Evolutionary conservation across 2,888 invertebrate genomes (phyloP).

Genomic region (Eristalinus aeneus): DNA sequence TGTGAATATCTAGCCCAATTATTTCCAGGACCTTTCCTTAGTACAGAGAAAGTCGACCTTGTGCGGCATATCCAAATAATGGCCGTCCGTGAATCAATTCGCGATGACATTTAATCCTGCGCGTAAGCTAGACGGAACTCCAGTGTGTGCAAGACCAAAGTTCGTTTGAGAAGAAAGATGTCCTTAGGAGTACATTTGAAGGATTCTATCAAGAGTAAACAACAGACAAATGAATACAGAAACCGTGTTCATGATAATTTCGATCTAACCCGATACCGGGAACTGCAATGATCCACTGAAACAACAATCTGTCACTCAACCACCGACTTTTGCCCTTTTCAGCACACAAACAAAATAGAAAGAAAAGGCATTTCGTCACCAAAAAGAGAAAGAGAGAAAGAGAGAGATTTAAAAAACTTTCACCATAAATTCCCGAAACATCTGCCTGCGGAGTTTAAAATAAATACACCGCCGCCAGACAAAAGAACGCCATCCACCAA

Average conservation of each 20-base stretch:
- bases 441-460: conserved; percentile 50
- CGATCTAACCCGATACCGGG: not conserved
- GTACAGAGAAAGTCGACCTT: too few species aligned
- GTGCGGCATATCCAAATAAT: too few species aligned
- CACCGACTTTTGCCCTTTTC: not conserved
- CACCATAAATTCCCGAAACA: conserved; percentile 48
- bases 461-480: conserved; percentile 22
- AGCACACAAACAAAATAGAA: not conserved
- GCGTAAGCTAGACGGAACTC: too few species aligned
- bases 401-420: conserved; percentile 44
- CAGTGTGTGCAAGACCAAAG: too few species aligned
- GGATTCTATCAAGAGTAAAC: too few species aligned
- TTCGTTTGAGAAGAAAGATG: too few species aligned
- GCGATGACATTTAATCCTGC: too few species aligned
- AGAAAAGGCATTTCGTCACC: conserved; percentile 16
- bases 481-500: conserved; percentile 1
- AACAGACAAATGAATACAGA: too few species aligned
- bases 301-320: not conserved
- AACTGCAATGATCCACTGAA: not conserved
- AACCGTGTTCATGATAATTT: not conserved
- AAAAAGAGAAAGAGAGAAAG: not conserved
- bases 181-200: too few species aligned
- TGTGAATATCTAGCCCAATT: too few species aligned
- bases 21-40: too few species aligned
- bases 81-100: too few species aligned